Conservation (phyloP, 2,797 vertebrate genomes). For the Lutjanus campechanus region DNA sequence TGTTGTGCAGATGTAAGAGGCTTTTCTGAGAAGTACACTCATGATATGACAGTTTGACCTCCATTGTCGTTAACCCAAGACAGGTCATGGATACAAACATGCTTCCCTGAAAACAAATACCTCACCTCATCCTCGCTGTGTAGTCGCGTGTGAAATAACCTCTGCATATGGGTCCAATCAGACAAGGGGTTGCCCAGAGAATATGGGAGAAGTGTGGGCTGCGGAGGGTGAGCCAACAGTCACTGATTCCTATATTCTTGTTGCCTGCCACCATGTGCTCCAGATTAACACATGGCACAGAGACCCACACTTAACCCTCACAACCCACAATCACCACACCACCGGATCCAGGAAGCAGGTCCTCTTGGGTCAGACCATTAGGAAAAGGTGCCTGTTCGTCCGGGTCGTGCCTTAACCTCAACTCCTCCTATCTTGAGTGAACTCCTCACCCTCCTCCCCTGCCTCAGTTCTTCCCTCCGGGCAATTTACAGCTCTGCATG, state of each 20-base stretch:
- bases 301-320: conserved; percentile 42
- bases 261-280: conserved; percentile 65
- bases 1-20: conserved; percentile 32
- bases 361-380: conserved; percentile 50
- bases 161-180: conserved; percentile 75
- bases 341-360: conserved; percentile 55
- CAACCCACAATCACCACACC: conserved; percentile 30
- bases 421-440: conserved; percentile 47
- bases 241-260: conserved; percentile 50
- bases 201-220: conserved; percentile 53
- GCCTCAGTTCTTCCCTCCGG: conserved; percentile 37
- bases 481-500: conserved; percentile 54
- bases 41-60: conserved; percentile 20
- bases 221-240: conserved; percentile 63
- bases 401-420: conserved; percentile 28
- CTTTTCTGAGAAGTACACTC: conserved; percentile 12
- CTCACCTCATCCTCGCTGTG: conserved; percentile 36
- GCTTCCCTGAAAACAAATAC: conserved; percentile 44
- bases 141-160: conserved; percentile 59
- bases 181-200: conserved; percentile 62
- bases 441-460: conserved; percentile 55
- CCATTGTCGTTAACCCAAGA: conserved; percentile 28
- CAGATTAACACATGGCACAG: conserved; percentile 62
- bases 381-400: conserved; percentile 36
- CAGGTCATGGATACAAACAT: conserved; percentile 40